These are phyloP conservation scores for Saccostrea cuccullata DNA, from an alignment of 1,140 invertebrate genomes.

Conservation along the genomic window DNA sequence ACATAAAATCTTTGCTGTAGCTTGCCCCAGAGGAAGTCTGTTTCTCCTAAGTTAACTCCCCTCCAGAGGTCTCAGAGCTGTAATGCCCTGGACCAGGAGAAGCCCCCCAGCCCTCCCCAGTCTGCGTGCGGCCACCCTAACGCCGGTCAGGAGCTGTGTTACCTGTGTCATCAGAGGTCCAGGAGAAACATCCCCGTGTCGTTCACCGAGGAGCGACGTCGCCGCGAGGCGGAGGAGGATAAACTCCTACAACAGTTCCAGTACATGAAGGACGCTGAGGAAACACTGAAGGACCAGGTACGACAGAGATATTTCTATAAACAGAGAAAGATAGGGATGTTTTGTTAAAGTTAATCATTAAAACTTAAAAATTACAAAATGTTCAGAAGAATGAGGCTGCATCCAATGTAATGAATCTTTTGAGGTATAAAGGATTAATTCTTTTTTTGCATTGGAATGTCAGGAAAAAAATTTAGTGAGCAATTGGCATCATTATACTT, in stretches of 20 bases:
- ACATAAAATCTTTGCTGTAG: slow-evolving; percentile 1
- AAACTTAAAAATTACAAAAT: too few relatives aligned
- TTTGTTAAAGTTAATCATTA: too few relatives aligned
- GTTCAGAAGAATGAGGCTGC: too few relatives aligned
- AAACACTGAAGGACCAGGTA: slow-evolving; percentile 76
- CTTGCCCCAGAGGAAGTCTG: slow-evolving; percentile 43
- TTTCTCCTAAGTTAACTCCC: slow-evolving; percentile 63
- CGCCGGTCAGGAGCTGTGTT: slow-evolving; percentile 78
- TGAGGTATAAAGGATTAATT: too few relatives aligned
- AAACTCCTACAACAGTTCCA: slow-evolving; percentile 77
- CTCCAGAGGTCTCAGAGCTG: slow-evolving; percentile 62
- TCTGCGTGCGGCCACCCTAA: slow-evolving; percentile 74
- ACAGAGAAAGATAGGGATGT: too few relatives aligned
- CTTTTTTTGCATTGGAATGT: too few relatives aligned
- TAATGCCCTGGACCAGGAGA: slow-evolving; percentile 50
- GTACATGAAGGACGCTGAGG: slow-evolving; percentile 76
- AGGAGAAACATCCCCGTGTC: slow-evolving; percentile 76
- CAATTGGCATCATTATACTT: too few relatives aligned
- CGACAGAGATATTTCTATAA: neutral
- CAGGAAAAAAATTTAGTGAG: too few relatives aligned
- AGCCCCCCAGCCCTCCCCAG: slow-evolving; percentile 54
- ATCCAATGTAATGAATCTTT: too few relatives aligned
- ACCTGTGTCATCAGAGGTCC: slow-evolving; percentile 78
- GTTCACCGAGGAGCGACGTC: slow-evolving; percentile 74
- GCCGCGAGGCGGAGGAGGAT: slow-evolving; percentile 76